Evolutionary conservation across 2,797 vertebrate species (phyloP).

Genomic region (Lateolabrax maculatus): DNA sequence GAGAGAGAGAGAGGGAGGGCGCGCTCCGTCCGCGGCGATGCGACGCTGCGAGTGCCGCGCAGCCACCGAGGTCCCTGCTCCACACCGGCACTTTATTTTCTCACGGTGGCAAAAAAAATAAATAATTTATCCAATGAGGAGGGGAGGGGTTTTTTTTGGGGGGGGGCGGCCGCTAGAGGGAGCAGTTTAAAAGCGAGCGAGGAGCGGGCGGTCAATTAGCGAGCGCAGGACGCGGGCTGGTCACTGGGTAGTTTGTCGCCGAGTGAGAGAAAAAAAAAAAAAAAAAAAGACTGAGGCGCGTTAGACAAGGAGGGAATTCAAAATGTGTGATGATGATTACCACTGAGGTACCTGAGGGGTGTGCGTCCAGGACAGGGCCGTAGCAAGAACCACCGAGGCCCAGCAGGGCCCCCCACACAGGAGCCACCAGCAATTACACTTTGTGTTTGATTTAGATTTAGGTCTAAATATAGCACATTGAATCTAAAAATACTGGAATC

Average conservation of each 20-base stretch:
- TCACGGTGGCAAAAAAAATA: slow-evolving; percentile 54
- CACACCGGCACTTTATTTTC: slow-evolving; percentile 73
- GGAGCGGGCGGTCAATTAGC: slow-evolving; percentile 56
- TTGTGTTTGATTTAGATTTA: too few species aligned
- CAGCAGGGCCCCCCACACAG: too few species aligned
- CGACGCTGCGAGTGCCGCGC: slow-evolving; percentile 41
- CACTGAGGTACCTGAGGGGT: too few species aligned
- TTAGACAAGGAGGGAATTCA: neutral
- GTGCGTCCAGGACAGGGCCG: too few species aligned
- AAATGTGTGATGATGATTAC: too few species aligned
- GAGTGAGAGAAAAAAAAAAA: too few species aligned
- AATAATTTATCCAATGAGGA: slow-evolving; percentile 53
- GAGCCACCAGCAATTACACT: too few species aligned
- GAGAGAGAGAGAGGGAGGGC: slow-evolving; percentile 37
- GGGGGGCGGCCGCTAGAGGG: slow-evolving; percentile 70
- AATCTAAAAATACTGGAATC: neutral
- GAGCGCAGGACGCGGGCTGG: slow-evolving; percentile 26
- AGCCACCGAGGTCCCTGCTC: slow-evolving; percentile 59
- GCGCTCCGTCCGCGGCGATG: slow-evolving; percentile 50
- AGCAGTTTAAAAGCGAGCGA: slow-evolving; percentile 36
- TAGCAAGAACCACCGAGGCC: too few species aligned
- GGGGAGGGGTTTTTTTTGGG: too few species aligned
- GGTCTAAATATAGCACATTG: too few species aligned
- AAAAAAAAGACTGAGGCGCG: slow-evolving; percentile 8
- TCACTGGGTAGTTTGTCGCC: slow-evolving; percentile 29